Percentiles rank a stretch among this genome's conserved stretches.
phyloP scores from a whole-genome alignment of 2,113 vertebrate genomes.

The Brienomyrus brachyistius region DNA sequence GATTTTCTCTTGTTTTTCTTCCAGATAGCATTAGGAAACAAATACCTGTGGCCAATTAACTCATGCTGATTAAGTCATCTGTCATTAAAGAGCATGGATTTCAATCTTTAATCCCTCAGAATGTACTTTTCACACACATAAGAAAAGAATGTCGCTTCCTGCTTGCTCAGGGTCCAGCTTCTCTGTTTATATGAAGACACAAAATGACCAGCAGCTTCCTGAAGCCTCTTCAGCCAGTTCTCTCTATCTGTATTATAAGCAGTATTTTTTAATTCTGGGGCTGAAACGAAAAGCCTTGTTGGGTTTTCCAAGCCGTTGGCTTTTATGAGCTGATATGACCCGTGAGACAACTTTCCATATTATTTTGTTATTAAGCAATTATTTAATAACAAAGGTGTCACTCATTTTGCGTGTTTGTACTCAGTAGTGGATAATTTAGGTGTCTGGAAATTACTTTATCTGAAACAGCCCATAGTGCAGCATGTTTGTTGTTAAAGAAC shows the following conservation, averaged over 20 bases:
- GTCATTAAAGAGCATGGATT: neutral
- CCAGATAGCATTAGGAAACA: neutral
- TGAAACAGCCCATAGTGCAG: neutral
- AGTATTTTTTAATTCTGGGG: neutral
- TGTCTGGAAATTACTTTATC: neutral
- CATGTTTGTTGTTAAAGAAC: neutral
- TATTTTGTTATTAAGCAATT: neutral
- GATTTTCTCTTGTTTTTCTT: neutral
- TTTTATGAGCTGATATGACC: neutral
- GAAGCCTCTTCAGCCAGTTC: neutral
- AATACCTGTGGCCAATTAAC: neutral
- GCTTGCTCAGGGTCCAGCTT: neutral
- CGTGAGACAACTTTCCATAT: neutral
- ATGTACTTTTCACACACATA: neutral
- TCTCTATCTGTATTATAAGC: neutral
- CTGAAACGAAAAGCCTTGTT: neutral
- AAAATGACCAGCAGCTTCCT: neutral
- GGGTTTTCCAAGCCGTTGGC: neutral
- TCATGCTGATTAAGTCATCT: neutral
- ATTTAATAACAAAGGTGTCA: neutral
- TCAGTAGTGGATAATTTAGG: neutral
- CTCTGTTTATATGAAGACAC: neutral
- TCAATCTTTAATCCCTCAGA: neutral
- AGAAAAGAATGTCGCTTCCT: neutral
- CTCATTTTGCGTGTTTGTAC: neutral